Evolutionary conservation across 2,113 vertebrate species (phyloP).

Genomic region (Pagrus major): DNA sequence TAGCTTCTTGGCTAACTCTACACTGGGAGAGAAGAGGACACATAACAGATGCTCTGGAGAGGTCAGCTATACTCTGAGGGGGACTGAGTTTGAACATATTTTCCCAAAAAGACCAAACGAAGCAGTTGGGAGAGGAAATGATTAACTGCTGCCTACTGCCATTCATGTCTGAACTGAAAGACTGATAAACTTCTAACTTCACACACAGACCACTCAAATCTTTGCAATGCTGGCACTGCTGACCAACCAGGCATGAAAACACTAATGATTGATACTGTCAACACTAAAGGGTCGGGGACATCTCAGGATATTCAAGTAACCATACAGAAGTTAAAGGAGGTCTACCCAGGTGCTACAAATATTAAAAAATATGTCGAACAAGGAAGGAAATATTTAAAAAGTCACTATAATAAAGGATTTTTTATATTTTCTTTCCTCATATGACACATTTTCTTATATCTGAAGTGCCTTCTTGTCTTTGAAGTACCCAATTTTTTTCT

Average conservation of each 20-base stretch:
- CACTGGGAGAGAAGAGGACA: not conserved
- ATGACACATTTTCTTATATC: too few relatives aligned
- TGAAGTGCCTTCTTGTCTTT: too few relatives aligned
- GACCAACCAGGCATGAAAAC: conserved; percentile 3
- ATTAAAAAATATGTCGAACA: too few relatives aligned
- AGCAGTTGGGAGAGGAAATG: conserved; percentile 35
- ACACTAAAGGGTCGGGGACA: not conserved
- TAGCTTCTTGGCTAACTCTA: not conserved
- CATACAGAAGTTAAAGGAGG: not conserved
- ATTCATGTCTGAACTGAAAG: conserved; percentile 14
- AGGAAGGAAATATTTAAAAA: too few relatives aligned
- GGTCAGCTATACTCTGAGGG: conserved; percentile 1
- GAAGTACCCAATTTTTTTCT: too few relatives aligned
- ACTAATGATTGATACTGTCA: not conserved
- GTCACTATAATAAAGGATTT: too few relatives aligned
- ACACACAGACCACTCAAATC: not conserved
- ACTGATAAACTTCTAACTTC: not conserved
- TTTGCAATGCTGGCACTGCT: not conserved
- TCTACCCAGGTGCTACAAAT: too few relatives aligned
- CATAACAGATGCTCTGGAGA: not conserved
- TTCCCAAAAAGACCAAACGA: conserved; percentile 10
- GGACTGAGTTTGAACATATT: not conserved
- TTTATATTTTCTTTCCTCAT: too few relatives aligned
- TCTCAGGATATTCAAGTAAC: not conserved
- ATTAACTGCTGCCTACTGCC: conserved; percentile 44